Evolutionary conservation across 2,113 vertebrate genomes (phyloP).

Genomic region (Stegostoma tigrinum): DNA sequence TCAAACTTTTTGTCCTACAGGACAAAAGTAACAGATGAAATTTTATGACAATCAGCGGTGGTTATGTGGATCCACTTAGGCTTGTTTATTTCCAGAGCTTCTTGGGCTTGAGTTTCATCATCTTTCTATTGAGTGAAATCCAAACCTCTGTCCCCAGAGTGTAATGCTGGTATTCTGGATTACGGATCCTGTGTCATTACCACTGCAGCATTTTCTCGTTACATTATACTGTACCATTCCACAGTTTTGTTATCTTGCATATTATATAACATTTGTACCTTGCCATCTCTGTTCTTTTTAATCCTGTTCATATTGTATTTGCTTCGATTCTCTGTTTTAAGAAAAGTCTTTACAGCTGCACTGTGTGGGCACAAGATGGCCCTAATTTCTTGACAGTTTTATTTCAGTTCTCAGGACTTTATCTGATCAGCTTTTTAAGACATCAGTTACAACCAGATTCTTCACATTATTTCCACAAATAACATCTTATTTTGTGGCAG

Average conservation of each 20-base stretch:
- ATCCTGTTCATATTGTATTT: background rate
- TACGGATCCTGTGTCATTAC: too few species aligned
- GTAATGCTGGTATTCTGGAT: too few species aligned
- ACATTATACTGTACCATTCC: background rate
- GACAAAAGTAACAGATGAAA: too few species aligned
- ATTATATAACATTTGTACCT: background rate
- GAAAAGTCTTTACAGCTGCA: background rate
- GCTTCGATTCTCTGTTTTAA: background rate
- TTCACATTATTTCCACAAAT: background rate
- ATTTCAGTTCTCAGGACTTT: background rate
- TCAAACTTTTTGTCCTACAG: too few species aligned
- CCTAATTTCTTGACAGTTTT: background rate
- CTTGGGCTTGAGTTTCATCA: too few species aligned
- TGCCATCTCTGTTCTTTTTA: background rate
- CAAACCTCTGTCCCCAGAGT: too few species aligned
- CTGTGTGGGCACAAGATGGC: background rate
- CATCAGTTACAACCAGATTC: background rate
- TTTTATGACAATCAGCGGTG: too few species aligned
- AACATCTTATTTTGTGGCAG: background rate
- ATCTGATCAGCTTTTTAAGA: background rate
- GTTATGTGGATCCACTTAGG: too few species aligned
- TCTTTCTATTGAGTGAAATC: too few species aligned
- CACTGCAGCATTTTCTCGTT: too few species aligned
- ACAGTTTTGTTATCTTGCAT: background rate
- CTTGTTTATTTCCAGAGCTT: too few species aligned